Conservation (phyloP, 1,140 invertebrate genomes). For the Drosophila pseudoobscura region DNA sequence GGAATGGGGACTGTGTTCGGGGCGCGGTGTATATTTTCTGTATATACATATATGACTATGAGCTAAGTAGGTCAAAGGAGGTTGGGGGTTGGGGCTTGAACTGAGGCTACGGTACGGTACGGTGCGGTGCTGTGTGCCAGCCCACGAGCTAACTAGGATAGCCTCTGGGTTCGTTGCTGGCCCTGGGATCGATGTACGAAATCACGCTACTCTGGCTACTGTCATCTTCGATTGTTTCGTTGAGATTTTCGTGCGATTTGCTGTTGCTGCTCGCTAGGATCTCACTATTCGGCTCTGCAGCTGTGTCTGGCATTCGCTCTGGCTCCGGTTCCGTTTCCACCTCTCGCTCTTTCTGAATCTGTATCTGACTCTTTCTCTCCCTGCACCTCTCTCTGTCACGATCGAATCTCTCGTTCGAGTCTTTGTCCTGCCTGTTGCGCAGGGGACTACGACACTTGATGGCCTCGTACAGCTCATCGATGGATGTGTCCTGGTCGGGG, state of each 20-base stretch:
- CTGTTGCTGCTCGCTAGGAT: conserved; percentile 27
- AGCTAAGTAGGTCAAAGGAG: conserved; percentile 33
- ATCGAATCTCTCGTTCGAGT: conserved; percentile 12
- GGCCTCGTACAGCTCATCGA: conserved; percentile 80
- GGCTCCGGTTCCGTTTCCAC: background rate
- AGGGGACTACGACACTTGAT: conserved; percentile 75
- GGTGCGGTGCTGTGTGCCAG: background rate
- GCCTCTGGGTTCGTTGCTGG: conserved; percentile 34
- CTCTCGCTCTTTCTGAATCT: background rate
- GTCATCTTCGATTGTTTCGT: conserved; percentile 79
- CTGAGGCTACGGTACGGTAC: background rate
- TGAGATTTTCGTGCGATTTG: conserved; percentile 58
- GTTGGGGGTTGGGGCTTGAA: background rate
- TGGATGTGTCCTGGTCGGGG: conserved; percentile 69
- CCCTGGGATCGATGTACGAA: conserved; percentile 81
- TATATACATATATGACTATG: conserved; percentile 36
- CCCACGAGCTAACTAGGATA: conserved; percentile 28
- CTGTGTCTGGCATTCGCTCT: background rate
- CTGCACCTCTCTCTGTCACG: conserved; percentile 31
- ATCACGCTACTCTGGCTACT: conserved; percentile 83
- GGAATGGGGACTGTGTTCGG: background rate
- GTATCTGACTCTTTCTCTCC: conserved; percentile 3
- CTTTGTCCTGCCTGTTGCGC: conserved; percentile 34
- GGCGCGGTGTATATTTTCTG: conserved; percentile 26
- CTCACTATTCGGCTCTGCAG: background rate